Evolutionary conservation across 1,140 invertebrate genomes (phyloP), one percentile per base, ranked within the genome.

Genomic region (Subanguina moxae): DNA sequence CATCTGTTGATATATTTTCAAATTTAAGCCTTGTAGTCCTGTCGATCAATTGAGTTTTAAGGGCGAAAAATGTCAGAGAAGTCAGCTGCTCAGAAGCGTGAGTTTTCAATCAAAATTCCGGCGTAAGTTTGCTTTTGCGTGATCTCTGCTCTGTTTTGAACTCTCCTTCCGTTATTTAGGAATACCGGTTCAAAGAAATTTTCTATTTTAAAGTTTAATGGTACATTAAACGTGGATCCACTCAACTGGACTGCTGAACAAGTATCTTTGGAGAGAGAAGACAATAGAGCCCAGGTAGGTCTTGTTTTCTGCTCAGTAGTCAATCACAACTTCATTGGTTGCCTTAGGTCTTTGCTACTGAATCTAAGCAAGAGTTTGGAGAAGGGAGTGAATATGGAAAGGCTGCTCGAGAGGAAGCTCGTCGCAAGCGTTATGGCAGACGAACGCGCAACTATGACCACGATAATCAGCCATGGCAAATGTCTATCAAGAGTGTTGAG

Each of bases 141-240:
- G 32, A 11, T 11, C 11, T 11, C 32, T 38, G 11, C 32, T 38
- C n/a, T n/a, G n/a, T n/a, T 30, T 11, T 58, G 11, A 21, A 13
- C 57, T 11, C 21, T 13, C 23, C 11, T 21, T 58, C 30, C 23
- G 11, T 23, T 28, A 32, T 77, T 73, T 38, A 77, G 75, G 21
- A 57, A 46, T 9, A 11, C 42, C 25, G 65, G 64, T 17, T 32
- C 38, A n/a, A 62, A 76, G 45, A 28, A 61, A 8, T 77, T 70
- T n/a, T 78, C 78, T 0, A 74, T 81, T 15, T 48, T 80, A 46
- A 80, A 80, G 56, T 81, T 81, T 69, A 81, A 82, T 64, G 73
- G 63, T 23, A 58, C 67, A 25, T 65, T 82, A 23, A 82, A 82
- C 38, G 77, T 81, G 1, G 72, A 74, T 42, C 74, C 75, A 1